Conservation (phyloP, 1,140 invertebrate species). For the Ptiloglossa arizonensis region DNA sequence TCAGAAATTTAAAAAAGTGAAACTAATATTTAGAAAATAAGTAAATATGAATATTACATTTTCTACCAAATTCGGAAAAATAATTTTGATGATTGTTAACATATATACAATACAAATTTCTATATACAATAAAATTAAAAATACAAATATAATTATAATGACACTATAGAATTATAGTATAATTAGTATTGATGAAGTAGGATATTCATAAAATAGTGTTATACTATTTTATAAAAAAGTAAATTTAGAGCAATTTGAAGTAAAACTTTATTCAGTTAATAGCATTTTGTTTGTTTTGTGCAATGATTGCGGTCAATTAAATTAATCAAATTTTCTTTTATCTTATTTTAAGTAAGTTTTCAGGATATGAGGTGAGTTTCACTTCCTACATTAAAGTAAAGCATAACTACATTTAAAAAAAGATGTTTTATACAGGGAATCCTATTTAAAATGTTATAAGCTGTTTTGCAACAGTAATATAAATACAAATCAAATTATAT, state of each 20-base stretch:
- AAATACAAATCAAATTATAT: background rate
- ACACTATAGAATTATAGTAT: background rate
- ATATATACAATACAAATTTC: background rate
- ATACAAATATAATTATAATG: background rate
- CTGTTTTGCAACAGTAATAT: too few species aligned
- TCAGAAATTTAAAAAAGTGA: background rate
- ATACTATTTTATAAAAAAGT: background rate
- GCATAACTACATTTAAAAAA: background rate
- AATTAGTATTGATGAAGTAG: background rate
- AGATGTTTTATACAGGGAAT: background rate
- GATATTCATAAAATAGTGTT: background rate
- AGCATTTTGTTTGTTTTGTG: conserved; percentile 8
- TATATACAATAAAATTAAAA: background rate
- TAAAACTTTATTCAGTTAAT: too few species aligned
- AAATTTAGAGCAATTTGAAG: too few species aligned
- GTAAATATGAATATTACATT: background rate
- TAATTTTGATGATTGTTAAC: background rate
- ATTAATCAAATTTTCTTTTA: background rate
- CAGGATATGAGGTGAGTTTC: conserved; percentile 18
- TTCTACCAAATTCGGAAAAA: background rate
- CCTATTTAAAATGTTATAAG: background rate
- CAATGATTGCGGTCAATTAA: background rate
- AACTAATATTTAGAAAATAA: background rate
- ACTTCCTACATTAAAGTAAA: background rate
- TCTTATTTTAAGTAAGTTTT: conserved; percentile 32